These are phyloP conservation scores for Sciurus niger DNA, from an alignment of 2,113 vertebrate genomes.

Conservation along the genomic window DNA sequence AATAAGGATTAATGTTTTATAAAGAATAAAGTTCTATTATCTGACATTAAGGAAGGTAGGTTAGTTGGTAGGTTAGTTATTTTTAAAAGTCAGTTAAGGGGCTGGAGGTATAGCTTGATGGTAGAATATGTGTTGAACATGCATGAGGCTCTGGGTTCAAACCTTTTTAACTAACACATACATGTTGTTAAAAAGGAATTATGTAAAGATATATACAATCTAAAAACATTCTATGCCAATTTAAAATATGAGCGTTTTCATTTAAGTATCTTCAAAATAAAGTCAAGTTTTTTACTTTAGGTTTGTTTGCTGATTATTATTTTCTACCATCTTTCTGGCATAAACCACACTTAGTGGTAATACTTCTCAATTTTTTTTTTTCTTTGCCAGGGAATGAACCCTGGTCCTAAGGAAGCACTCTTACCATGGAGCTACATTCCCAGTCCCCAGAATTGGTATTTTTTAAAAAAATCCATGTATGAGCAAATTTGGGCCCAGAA, in stretches of 20 bases:
- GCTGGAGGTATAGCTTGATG: neutral
- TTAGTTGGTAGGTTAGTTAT: neutral
- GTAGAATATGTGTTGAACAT: neutral
- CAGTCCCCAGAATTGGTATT: neutral
- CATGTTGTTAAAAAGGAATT: neutral
- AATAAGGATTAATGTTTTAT: conserved; percentile 1
- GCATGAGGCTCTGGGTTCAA: neutral
- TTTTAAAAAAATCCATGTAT: neutral
- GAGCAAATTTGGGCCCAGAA: neutral
- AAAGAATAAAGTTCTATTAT: conserved; percentile 20
- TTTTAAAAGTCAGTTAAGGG: neutral
- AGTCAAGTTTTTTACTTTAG: neutral
- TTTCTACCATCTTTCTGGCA: neutral
- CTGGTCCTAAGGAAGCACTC: neutral
- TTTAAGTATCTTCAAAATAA: conserved; percentile 27
- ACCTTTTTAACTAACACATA: neutral
- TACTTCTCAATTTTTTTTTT: neutral
- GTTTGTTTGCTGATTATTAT: neutral
- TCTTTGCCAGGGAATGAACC: neutral
- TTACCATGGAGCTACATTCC: neutral
- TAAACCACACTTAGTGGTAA: neutral
- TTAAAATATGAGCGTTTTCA: conserved; percentile 17
- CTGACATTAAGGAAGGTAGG: neutral
- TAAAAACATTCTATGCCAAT: conserved; percentile 8
- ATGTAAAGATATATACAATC: neutral